These are phyloP conservation scores for Drosophila mimetica DNA, from an alignment of 2,888 invertebrate genomes.

Conservation along the genomic window DNA sequence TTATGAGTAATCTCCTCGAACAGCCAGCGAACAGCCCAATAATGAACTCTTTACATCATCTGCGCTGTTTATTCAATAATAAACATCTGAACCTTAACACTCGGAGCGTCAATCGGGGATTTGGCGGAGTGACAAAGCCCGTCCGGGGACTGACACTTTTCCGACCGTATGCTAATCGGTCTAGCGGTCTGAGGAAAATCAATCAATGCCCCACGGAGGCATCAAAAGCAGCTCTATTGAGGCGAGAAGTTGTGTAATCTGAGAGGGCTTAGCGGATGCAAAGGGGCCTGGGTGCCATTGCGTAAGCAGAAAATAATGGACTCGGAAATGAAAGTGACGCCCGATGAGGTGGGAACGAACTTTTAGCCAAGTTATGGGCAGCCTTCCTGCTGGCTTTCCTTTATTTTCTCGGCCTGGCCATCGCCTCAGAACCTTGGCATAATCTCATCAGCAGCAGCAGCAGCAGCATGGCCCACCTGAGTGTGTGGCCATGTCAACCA, in stretches of 20 bases:
- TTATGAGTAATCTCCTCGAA: constrained; percentile 45
- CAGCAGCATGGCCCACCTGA: too few relatives aligned
- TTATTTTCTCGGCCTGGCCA: background rate
- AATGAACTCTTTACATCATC: constrained; percentile 60
- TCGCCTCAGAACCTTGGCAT: constrained; percentile 10
- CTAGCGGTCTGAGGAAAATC: constrained; percentile 54
- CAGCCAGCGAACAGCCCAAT: constrained; percentile 44
- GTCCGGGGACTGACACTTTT: constrained; percentile 35
- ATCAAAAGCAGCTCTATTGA: constrained; percentile 43
- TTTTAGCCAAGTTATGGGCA: background rate
- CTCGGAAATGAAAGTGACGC: constrained; percentile 38
- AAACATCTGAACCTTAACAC: constrained; percentile 46
- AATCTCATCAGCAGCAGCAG: constrained; percentile 34
- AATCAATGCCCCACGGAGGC: constrained; percentile 58
- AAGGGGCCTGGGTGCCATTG: constrained; percentile 18
- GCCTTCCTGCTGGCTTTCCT: background rate
- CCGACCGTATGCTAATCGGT: constrained; percentile 60
- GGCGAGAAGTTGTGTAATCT: constrained; percentile 72
- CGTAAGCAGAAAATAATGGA: constrained; percentile 31
- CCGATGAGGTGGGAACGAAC: constrained; percentile 22
- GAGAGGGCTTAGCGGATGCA: constrained; percentile 40
- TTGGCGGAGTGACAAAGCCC: constrained; percentile 50
- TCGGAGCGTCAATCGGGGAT: constrained; percentile 54
- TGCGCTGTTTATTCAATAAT: constrained; percentile 28
- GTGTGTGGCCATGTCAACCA: constrained; percentile 22